These are phyloP conservation scores for Isurus oxyrinchus DNA, from an alignment of 2,113 vertebrate species.

Conservation along the genomic window DNA sequence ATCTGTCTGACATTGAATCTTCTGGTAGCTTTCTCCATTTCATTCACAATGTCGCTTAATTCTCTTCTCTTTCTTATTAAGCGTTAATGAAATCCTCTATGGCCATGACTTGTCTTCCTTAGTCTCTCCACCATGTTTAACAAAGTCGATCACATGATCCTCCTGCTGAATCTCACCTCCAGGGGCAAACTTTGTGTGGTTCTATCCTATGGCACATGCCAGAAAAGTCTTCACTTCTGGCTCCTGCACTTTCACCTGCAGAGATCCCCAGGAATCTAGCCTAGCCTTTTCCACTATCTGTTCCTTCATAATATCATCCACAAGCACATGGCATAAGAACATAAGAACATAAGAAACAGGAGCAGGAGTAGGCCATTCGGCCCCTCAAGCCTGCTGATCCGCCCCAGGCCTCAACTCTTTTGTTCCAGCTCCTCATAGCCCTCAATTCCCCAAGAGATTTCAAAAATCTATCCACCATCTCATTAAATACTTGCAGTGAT, in stretches of 20 bases:
- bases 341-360: too few species aligned
- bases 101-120: not conserved
- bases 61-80: not conserved
- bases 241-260: not conserved
- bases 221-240: not conserved
- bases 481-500: too few species aligned
- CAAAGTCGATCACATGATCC: not conserved
- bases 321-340: not conserved
- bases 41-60: not conserved
- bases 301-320: not conserved
- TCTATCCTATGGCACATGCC: not conserved
- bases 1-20: not conserved
- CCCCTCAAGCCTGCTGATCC: too few species aligned
- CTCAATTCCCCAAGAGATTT: too few species aligned
- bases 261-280: not conserved
- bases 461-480: too few species aligned
- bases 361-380: too few species aligned
- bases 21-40: not conserved
- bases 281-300: not conserved
- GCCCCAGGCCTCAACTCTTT: too few species aligned
- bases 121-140: not conserved
- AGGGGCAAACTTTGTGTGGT: not conserved
- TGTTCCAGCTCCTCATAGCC: too few species aligned
- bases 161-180: not conserved
- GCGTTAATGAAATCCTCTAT: not conserved